Percentiles rank a stretch among this genome's conserved stretches.
These are phyloP conservation scores for Balaeniceps rex DNA, from an alignment of 2,113 vertebrate genomes.

Conservation along the genomic window DNA sequence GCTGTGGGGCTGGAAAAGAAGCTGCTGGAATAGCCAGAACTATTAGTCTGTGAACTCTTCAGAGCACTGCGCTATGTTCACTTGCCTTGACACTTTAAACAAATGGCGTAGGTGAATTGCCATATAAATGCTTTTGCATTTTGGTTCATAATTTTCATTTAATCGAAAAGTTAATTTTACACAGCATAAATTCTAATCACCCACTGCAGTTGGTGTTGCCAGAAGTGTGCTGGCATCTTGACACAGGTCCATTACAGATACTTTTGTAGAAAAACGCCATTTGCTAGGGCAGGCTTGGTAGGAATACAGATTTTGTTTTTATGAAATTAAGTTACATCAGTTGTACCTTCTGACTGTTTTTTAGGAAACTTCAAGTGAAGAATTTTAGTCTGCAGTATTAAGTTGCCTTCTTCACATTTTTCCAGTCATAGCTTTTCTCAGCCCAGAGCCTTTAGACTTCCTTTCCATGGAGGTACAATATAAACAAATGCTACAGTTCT, in stretches of 20 bases:
- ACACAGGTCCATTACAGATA: neutral
- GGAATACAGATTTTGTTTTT: neutral
- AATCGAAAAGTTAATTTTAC: slow-evolving; percentile 57
- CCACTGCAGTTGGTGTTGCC: neutral
- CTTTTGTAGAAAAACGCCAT: neutral
- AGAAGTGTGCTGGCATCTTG: neutral
- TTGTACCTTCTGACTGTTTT: neutral
- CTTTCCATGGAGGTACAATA: neutral
- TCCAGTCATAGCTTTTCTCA: neutral
- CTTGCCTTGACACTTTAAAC: neutral
- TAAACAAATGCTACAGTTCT: neutral
- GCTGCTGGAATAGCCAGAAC: neutral
- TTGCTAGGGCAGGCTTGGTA: neutral
- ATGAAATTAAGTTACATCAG: neutral
- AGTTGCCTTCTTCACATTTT: neutral
- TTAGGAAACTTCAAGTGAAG: neutral
- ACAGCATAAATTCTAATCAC: slow-evolving; percentile 55
- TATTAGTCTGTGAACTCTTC: neutral
- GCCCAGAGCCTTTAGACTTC: neutral
- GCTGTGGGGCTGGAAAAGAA: neutral
- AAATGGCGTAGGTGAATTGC: neutral
- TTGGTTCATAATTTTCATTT: slow-evolving; percentile 28
- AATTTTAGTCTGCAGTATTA: neutral
- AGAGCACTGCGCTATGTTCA: rapidly evolving
- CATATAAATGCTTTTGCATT: neutral